Percentiles rank a stretch among this genome's conserved stretches.
These are phyloP conservation scores for Mohoua ochrocephala DNA, from an alignment of 2,113 vertebrate species.

Conservation along the genomic window DNA sequence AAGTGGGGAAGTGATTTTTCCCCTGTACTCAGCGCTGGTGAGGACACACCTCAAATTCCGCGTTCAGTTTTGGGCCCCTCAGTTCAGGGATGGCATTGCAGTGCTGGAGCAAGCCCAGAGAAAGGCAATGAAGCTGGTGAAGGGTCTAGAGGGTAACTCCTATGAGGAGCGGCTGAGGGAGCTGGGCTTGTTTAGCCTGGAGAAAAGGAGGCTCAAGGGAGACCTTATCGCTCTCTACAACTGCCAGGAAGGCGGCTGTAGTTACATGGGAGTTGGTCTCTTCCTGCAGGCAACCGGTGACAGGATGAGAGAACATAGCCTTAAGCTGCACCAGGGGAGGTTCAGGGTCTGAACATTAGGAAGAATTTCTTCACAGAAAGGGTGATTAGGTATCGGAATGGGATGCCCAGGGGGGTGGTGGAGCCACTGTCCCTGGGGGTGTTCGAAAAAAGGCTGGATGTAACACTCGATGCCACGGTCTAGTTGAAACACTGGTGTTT, in stretches of 20 bases:
- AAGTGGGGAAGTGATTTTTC: background rate
- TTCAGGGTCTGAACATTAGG: background rate
- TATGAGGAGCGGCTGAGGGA: background rate
- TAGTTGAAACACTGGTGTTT: background rate
- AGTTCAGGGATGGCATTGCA: fast-evolving
- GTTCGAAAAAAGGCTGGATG: background rate
- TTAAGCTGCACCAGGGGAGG: background rate
- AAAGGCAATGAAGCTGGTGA: fast-evolving
- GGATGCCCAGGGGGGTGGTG: background rate
- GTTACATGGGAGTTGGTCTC: too few species aligned
- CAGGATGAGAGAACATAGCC: background rate
- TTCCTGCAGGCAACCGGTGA: background rate
- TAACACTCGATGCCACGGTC: background rate
- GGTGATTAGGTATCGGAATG: background rate
- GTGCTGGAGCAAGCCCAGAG: background rate
- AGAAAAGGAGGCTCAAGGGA: background rate
- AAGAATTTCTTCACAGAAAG: background rate
- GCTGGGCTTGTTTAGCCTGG: background rate
- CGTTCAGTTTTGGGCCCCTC: background rate
- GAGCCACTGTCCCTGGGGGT: background rate
- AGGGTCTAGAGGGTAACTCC: background rate
- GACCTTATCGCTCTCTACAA: background rate
- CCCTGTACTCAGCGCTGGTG: background rate
- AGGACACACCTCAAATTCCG: background rate
- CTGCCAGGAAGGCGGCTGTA: background rate